Evolutionary conservation across 2,113 vertebrate genomes (phyloP).

Genomic region (Eptatretus burgeri): DNA sequence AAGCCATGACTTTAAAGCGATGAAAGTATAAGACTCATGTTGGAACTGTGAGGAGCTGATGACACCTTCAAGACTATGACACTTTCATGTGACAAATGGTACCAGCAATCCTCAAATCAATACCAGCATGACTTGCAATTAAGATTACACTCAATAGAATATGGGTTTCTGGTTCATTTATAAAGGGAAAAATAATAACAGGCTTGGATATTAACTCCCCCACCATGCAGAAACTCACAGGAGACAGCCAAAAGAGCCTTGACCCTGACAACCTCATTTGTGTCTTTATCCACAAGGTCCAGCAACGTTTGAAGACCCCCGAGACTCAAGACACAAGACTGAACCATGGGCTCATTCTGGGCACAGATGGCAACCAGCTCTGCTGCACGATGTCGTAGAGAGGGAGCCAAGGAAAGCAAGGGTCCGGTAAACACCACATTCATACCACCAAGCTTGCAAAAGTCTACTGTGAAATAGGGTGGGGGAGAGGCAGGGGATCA

Average conservation of each 20-base stretch:
- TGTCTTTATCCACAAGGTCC: constrained; percentile 32
- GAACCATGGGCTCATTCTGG: constrained; percentile 52
- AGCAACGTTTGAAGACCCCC: constrained; percentile 32
- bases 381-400: constrained; percentile 39
- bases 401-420: constrained; percentile 23
- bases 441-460: constrained; percentile 50
- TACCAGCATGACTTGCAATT: no score
- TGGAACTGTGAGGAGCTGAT: no score
- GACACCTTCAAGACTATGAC: no score
- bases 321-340: constrained; percentile 28
- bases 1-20: no score
- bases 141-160: no score
- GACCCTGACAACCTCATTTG: constrained; percentile 27
- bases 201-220: background rate
- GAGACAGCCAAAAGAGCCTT: constrained; percentile 59
- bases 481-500: background rate
- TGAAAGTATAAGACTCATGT: no score
- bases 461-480: constrained; percentile 20
- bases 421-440: constrained; percentile 31
- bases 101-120: no score
- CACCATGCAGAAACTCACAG: constrained; percentile 23
- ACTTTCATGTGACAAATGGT: no score
- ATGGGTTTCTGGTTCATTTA: no score
- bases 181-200: no score
- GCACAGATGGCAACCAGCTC: constrained; percentile 40